Percentiles rank a stretch among this genome's conserved stretches.
Conservation (phyloP, 2,113 vertebrate species). For the Cyprinodon variegatus region DNA sequence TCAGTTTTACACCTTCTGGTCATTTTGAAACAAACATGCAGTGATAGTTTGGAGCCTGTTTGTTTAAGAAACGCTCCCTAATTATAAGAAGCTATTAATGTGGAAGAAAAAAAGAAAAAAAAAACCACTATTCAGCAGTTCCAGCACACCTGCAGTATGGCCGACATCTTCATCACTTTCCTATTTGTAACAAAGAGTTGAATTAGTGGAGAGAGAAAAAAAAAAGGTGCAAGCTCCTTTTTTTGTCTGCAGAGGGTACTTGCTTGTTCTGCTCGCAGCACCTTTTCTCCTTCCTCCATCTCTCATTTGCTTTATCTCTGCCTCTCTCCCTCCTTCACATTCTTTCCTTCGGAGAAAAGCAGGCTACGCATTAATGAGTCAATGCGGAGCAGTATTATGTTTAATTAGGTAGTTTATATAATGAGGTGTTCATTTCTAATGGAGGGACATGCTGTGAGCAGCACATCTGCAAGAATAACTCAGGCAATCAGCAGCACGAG, state of each 20-base stretch:
- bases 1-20: conserved; percentile 5
- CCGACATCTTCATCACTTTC: conserved; percentile 22
- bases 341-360: conserved; percentile 84
- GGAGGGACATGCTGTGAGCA: conserved; percentile 97
- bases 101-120: neutral
- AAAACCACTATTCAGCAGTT: conserved; percentile 16
- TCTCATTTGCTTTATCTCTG: conserved; percentile 54
- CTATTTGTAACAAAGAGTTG: conserved; percentile 43
- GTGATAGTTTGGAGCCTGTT: neutral
- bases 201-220: conserved; percentile 8
- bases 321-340: conserved; percentile 29
- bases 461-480: conserved; percentile 99
- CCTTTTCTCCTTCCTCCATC: conserved; percentile 49
- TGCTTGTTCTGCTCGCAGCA: conserved; percentile 18
- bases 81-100: conserved; percentile 6
- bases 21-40: neutral
- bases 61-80: neutral
- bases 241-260: conserved; percentile 9
- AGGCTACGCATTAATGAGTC: conserved; percentile 94
- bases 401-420: conserved; percentile 99
- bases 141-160: conserved; percentile 14
- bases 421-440: conserved; percentile 99
- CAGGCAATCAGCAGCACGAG: conserved; percentile 97
- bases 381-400: conserved; percentile 95
- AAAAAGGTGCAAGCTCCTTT: conserved; percentile 22